Conservation (phyloP, 2,888 invertebrate genomes). For the Temnothorax unifasciatus region DNA sequence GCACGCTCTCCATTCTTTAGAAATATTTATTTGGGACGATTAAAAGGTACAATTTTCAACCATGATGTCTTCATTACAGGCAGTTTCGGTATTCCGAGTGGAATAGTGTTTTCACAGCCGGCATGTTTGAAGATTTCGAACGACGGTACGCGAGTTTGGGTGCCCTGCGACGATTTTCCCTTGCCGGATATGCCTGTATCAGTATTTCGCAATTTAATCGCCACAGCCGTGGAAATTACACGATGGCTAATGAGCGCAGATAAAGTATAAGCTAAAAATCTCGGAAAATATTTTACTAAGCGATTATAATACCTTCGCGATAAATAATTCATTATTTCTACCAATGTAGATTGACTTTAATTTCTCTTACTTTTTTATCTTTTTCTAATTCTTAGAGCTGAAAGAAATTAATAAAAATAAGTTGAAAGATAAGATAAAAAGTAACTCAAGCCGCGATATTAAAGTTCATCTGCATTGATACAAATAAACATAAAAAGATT, state of each 20-base stretch:
- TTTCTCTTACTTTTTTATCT: no score
- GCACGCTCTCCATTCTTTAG: not conserved
- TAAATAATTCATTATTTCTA: not conserved
- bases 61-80: not conserved
- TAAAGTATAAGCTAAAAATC: not conserved
- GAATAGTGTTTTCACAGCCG: constrained; percentile 12
- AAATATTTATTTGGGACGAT: not conserved
- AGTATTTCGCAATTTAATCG: not conserved
- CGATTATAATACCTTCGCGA: not conserved
- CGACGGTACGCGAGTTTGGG: not conserved
- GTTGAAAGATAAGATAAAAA: no score
- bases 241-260: not conserved
- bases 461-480: no score
- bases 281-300: not conserved
- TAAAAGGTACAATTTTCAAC: not conserved
- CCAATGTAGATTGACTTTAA: no score
- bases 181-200: not conserved
- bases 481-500: not conserved
- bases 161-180: not conserved
- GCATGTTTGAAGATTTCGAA: not conserved
- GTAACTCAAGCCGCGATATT: no score
- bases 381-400: no score
- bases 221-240: not conserved
- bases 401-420: no score
- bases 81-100: constrained; percentile 1